Conservation (phyloP, 2,113 vertebrate species). For the Dasypus novemcinctus region DNA sequence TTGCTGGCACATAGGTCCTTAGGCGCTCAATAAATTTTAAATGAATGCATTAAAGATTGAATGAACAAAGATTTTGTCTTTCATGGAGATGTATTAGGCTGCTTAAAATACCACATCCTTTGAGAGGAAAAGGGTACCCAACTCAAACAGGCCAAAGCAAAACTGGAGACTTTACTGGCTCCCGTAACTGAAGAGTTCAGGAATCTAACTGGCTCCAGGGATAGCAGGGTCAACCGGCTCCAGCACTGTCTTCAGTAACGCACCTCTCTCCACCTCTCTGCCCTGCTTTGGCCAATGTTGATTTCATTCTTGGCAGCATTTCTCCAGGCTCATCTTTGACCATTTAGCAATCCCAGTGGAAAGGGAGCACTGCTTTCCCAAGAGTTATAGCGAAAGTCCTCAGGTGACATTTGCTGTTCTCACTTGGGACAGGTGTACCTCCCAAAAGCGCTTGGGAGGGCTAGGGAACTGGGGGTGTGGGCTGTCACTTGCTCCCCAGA, state of each 20-base stretch:
- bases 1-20: neutral
- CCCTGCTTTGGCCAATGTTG: neutral
- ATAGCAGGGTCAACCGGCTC: neutral
- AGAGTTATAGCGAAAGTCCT: neutral
- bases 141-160: neutral
- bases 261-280: neutral
- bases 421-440: neutral
- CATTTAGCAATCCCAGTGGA: neutral
- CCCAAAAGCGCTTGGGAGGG: neutral
- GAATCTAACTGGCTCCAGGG: neutral
- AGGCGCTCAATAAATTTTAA: neutral
- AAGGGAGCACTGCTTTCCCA: neutral
- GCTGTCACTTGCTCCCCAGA: neutral
- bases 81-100: neutral
- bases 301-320: neutral
- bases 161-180: neutral
- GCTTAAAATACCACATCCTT: neutral
- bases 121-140: neutral
- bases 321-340: neutral
- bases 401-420: neutral
- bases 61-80: neutral
- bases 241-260: neutral
- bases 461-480: neutral
- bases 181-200: neutral
- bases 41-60: neutral